Percentiles rank a stretch among this genome's conserved stretches.
Conservation (phyloP, 2,888 invertebrate species). For the Acanthosepion esculentum region DNA sequence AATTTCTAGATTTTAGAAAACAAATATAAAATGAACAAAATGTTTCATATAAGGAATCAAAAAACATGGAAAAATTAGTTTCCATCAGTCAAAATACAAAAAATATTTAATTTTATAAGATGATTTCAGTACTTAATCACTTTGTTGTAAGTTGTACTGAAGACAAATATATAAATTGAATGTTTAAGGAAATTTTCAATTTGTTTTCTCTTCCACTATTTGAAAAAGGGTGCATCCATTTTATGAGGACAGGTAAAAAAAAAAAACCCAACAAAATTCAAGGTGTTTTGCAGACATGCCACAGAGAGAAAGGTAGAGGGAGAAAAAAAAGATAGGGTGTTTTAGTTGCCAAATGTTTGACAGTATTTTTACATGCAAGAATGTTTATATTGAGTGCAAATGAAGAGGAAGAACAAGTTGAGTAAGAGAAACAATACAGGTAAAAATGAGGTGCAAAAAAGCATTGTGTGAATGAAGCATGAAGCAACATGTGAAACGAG, state of each 20-base stretch:
- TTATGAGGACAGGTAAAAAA: constrained; percentile 21
- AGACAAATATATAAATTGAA: neutral
- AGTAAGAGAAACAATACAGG: too few species aligned
- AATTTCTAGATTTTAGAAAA: neutral
- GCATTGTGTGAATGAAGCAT: constrained; percentile 21
- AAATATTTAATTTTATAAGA: neutral
- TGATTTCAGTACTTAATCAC: neutral
- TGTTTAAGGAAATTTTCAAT: neutral
- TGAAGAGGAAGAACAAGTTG: neutral
- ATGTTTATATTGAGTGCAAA: neutral
- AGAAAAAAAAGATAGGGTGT: neutral
- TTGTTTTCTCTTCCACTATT: neutral
- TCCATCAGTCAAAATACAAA: neutral
- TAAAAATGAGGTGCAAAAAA: neutral
- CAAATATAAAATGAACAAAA: too few species aligned
- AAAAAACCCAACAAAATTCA: neutral
- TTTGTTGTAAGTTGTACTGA: neutral
- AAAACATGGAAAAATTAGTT: neutral
- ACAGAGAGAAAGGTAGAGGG: neutral
- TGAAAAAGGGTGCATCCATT: neutral
- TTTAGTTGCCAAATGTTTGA: neutral
- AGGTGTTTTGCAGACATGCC: constrained; percentile 15
- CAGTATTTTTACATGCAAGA: neutral
- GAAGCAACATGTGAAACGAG: neutral
- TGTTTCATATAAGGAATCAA: neutral